Base-by-base conservation (phyloP, 2,888 invertebrate genomes). In the Drosophila putrida region DNA sequence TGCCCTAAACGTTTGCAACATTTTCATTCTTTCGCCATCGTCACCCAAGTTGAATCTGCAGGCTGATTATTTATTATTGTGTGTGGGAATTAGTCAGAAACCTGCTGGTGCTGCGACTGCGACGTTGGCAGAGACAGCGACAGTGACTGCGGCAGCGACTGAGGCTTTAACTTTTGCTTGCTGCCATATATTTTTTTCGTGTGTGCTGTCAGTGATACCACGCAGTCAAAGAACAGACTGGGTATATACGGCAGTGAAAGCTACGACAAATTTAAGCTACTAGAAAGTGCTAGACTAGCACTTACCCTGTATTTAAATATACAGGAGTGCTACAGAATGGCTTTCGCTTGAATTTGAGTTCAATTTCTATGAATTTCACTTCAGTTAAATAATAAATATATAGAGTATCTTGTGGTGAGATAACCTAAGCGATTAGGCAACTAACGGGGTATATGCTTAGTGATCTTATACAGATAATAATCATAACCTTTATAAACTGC, bases 11-110 rank as follows among this genome's bases (percentile, higher is more conserved):
- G 2, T 13, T 35, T 25, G n/a, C 33, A 65, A 43, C 75, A 63
- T 67, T 60, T 66, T 38, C 63, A 63, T 61, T 75, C 72, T 55
- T 58, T 61, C 38, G 54, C 44, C 71, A 61, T 35, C 74, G 71
- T 77, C 78, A 66, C 51, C 55, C 72, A 62, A 62, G 51, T 49
- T 62, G 51, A 67, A 67, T 67, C 68, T 74, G 57, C 41, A 53
- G 58, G 43, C 55, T 41, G 59, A 70, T 54, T 71, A 20, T 20
- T 20, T 20, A 20, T 20, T 20, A n/a, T n/a, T n/a, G n/a, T n/a
- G 65, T 70, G 64, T 71, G 65, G 55, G 77, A 78, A 83, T 90
- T 89, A 89, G 86, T 89, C 89, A 89, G 82, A 86, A 90, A 90
- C 89, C 89, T 81, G 88, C 78, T 80, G 76, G 65, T 64, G 57